phyloP scores from a whole-genome alignment of 92 coral and sea anemone species.

The Actinostola sp. region DNA sequence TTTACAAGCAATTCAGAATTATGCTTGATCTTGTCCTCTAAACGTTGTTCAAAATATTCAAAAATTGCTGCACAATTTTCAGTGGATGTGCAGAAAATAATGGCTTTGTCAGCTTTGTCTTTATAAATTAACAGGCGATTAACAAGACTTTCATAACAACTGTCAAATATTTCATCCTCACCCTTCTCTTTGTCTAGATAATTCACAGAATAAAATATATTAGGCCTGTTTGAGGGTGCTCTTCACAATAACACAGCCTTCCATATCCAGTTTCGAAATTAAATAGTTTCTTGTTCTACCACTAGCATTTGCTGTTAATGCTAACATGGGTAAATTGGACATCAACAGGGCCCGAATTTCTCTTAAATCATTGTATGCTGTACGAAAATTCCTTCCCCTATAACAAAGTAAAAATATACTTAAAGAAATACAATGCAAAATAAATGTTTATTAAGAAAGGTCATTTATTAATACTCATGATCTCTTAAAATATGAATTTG shows the following conservation, averaged over 20 bases:
- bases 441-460: too few species aligned
- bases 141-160: constrained; percentile 19
- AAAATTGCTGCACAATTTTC: constrained; percentile 30
- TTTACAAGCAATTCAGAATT: constrained; percentile 18
- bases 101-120: constrained; percentile 12
- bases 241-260: constrained; percentile 9
- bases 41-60: constrained; percentile 40
- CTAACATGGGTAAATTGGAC: constrained; percentile 33
- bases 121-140: constrained; percentile 13
- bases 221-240: constrained; percentile 13
- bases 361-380: constrained; percentile 29
- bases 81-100: constrained; percentile 29
- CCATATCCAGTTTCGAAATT: constrained; percentile 13
- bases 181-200: constrained; percentile 22
- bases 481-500: too few species aligned
- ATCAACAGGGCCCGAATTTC: constrained; percentile 28
- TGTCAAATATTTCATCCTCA: constrained; percentile 19
- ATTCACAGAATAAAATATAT: constrained; percentile 24
- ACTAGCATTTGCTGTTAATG: constrained; percentile 37
- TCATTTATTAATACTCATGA: too few species aligned
- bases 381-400: constrained; percentile 46
- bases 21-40: neutral
- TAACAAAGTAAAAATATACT: neutral
- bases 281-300: constrained; percentile 16
- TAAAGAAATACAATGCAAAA: too few species aligned